Percentiles rank a stretch among this genome's conserved stretches.
Conservation (phyloP, 2,797 vertebrate genomes). For the Pantherophis alleghaniensis region DNA sequence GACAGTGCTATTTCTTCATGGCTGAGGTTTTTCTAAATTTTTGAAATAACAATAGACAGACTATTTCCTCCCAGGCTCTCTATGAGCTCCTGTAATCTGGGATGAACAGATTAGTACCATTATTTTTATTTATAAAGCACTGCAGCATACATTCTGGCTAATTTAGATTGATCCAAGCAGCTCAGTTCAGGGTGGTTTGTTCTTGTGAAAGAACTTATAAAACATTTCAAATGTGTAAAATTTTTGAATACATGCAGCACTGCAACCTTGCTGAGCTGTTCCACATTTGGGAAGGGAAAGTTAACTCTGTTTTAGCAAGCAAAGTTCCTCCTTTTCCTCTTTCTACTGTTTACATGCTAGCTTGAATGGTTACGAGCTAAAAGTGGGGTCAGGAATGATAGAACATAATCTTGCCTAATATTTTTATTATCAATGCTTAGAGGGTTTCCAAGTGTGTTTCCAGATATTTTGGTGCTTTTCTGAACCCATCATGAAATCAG, state of each 20-base stretch:
- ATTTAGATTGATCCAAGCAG: not conserved
- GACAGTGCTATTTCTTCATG: not conserved
- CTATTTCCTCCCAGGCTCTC: not conserved
- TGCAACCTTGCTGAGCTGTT: not conserved
- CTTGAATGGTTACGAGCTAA: not conserved
- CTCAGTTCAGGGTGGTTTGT: not conserved
- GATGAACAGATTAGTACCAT: not conserved
- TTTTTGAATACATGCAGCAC: not conserved
- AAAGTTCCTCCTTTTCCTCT: not conserved
- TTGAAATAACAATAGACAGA: not conserved
- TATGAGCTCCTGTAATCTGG: not conserved
- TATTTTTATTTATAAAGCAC: not conserved
- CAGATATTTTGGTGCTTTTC: not conserved
- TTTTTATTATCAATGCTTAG: not conserved
- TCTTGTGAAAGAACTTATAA: not conserved
- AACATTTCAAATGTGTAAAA: not conserved
- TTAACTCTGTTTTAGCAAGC: not conserved
- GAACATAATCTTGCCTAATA: not conserved
- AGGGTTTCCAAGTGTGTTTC: not conserved
- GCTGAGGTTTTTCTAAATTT: not conserved
- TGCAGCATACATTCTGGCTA: not conserved
- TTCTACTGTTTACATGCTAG: not conserved
- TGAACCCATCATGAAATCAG: not conserved
- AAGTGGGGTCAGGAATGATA: not conserved
- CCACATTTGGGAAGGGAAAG: not conserved